A percentile compares a stretch with the other conserved stretches of the same genome.
Conservation (phyloP, 2,113 vertebrate species). For the Orycteropus afer region DNA sequence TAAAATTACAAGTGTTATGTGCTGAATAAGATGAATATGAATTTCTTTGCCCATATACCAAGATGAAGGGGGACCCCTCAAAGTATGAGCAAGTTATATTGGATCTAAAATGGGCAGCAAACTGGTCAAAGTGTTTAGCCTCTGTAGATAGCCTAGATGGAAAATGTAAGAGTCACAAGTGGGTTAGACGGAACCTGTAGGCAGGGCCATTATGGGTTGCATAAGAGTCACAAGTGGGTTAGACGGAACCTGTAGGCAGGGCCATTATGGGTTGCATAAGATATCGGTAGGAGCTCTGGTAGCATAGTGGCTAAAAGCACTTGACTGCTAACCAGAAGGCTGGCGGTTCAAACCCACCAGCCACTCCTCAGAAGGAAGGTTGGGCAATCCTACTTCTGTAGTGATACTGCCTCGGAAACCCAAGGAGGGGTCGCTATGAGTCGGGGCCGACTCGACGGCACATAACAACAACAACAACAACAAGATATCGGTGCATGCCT, state of each 20-base stretch:
- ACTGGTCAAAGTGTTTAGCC: neutral
- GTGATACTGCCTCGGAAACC: too few relatives aligned
- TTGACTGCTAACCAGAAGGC: too few relatives aligned
- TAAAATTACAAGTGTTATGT: conserved; percentile 2
- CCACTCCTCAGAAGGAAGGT: too few relatives aligned
- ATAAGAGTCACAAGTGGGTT: neutral
- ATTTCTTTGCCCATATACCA: neutral
- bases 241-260: neutral
- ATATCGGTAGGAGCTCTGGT: too few relatives aligned
- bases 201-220: neutral
- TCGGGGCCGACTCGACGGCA: too few relatives aligned
- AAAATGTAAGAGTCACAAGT: neutral
- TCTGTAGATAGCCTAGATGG: neutral
- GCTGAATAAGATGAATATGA: neutral
- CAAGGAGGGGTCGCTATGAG: too few relatives aligned
- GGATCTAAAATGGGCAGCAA: neutral
- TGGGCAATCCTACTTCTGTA: too few relatives aligned
- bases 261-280: neutral
- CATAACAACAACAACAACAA: too few relatives aligned
- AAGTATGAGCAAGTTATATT: conserved; percentile 17
- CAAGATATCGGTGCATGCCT: neutral
- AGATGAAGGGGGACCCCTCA: neutral
- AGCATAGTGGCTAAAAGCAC: too few relatives aligned
- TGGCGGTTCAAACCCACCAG: too few relatives aligned
- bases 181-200: neutral